Percentiles rank a stretch among this genome's conserved stretches.
phyloP scores from a whole-genome alignment of 2,888 invertebrate species.

The Sepioteuthis lessoniana region DNA sequence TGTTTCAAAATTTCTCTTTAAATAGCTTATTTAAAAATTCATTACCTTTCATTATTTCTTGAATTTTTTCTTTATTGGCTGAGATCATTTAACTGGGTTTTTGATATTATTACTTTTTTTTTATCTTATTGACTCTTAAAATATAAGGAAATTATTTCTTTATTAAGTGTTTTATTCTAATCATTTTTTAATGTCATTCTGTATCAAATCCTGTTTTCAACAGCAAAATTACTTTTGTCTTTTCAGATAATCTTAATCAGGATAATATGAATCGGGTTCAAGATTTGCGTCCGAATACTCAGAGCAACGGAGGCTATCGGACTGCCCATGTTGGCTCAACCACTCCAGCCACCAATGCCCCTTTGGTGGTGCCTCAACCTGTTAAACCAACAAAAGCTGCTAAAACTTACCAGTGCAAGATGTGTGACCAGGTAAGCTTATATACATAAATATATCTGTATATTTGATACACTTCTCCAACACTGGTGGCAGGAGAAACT shows the following conservation, averaged over 20 bases:
- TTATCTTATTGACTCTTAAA: background rate
- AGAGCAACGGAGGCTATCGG: constrained; percentile 48
- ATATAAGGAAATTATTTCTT: background rate
- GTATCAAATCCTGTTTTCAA: background rate
- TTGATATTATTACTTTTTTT: background rate
- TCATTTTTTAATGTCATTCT: background rate
- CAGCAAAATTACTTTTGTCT: background rate
- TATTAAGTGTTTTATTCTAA: background rate
- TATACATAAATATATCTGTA: constrained; percentile 2
- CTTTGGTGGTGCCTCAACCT: constrained; percentile 70
- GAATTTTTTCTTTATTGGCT: background rate
- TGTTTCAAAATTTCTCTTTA: too few species aligned
- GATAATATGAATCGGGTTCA: constrained; percentile 49
- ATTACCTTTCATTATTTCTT: background rate
- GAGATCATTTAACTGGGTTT: background rate
- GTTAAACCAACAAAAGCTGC: constrained; percentile 66
- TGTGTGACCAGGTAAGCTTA: constrained; percentile 70
- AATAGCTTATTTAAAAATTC: background rate
- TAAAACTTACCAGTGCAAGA: constrained; percentile 71
- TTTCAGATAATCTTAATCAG: constrained; percentile 46
- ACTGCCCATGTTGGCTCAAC: constrained; percentile 63
- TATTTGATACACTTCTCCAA: background rate
- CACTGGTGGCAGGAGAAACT: background rate
- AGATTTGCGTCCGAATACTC: constrained; percentile 46
- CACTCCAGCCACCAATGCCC: constrained; percentile 66